Conservation (phyloP, 2,888 invertebrate genomes). For the Lycaena phlaeas region DNA sequence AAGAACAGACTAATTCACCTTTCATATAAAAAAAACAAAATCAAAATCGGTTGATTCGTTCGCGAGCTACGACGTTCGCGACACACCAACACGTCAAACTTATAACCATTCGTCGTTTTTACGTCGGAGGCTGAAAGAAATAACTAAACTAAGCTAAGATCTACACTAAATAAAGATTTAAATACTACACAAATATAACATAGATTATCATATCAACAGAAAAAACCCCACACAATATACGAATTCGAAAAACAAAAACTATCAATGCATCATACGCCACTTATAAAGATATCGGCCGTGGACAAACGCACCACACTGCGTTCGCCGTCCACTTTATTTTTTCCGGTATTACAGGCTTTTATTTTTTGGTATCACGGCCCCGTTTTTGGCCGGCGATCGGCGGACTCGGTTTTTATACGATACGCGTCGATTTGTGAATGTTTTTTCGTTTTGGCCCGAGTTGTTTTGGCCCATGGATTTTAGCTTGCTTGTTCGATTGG, state of each 20-base stretch:
- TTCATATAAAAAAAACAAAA: too few relatives aligned
- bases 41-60: too few relatives aligned
- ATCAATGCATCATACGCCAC: constrained; percentile 25
- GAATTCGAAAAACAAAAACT: constrained; percentile 2
- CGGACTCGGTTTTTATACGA: constrained; percentile 63
- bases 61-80: too few relatives aligned
- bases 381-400: constrained; percentile 68
- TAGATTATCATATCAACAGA: too few relatives aligned
- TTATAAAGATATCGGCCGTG: constrained; percentile 51
- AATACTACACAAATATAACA: too few relatives aligned
- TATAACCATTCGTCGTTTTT: too few relatives aligned
- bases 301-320: constrained; percentile 32
- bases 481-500: constrained; percentile 62
- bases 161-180: too few relatives aligned
- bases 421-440: constrained; percentile 61
- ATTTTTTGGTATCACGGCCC: constrained; percentile 71
- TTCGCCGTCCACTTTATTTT: constrained; percentile 55
- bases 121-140: too few relatives aligned
- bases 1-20: too few relatives aligned
- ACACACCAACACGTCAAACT: too few relatives aligned
- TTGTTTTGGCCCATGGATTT: constrained; percentile 63
- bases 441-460: constrained; percentile 60
- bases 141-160: too few relatives aligned
- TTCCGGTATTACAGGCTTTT: constrained; percentile 63
- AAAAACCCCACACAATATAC: constrained; percentile 2